Base-by-base conservation (phyloP, 1,140 invertebrate species). In the Cheumatopsyche charites region DNA sequence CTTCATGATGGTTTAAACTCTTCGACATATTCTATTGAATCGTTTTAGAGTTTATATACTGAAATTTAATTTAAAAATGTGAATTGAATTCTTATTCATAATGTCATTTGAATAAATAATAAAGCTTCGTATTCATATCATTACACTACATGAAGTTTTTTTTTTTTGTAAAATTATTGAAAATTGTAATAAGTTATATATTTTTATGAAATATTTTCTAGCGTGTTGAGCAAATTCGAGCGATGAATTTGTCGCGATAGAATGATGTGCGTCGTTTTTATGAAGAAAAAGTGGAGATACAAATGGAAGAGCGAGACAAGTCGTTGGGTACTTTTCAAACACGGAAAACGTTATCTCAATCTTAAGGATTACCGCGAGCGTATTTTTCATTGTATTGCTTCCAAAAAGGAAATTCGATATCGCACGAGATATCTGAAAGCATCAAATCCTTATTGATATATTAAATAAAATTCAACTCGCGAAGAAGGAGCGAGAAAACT, bases 401-500 rank as follows among this genome's bases (percentile, higher is more conserved):
- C 55, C 55, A 58, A 58, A 58, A 36, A 58, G 55, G 55, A 58
- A 58, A 58, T 58, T 58, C 55, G 55, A 58, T 58, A 58, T 58
- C 55, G 55, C 29, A 36, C 55, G 21, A 58, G 21, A 58, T 58
- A 58, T 58, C 62, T 41, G 67, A 55, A 52, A 68, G 67, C 47
- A 68, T 68, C 67, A 68, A 68, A 68, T 68, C 67, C 49, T 52
- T 68, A 68, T 68, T 68, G 67, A 52, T 41, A 52, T 68, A 68
- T 68, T 68, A 68, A 68, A 68, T 52, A 68, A 68, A 68, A 68
- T 55, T 55, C 67, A 49, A 55, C 45, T 68, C 36, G 45, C 52
- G 36, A 55, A 52, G 52, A 29, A 58, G 47, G 45, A 68, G 26
- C 15, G 2, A 55, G 15, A 26, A 68, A 63, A 63, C 42, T 7